These are phyloP conservation scores for Pygmarrhopalites habei DNA, from an alignment of 1,140 invertebrate species.

Conservation along the genomic window DNA sequence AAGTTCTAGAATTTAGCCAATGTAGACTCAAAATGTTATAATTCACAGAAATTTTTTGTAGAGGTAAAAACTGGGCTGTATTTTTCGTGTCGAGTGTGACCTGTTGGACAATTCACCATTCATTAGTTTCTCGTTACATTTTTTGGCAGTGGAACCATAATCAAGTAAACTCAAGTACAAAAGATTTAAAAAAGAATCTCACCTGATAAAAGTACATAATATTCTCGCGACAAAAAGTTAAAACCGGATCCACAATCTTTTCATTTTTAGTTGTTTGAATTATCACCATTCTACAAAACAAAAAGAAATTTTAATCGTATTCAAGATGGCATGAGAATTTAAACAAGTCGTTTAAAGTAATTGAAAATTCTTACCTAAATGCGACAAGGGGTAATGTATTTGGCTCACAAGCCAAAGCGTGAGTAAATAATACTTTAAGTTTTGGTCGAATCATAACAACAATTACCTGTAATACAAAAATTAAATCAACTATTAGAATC, in stretches of 20 bases:
- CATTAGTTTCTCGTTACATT: too few relatives aligned
- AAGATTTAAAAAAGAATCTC: conserved; percentile 25
- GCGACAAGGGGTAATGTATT: conserved; percentile 74
- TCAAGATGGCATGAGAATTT: too few relatives aligned
- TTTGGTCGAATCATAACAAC: conserved; percentile 75
- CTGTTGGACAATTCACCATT: too few relatives aligned
- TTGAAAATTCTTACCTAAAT: too few relatives aligned
- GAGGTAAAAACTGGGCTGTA: conserved; percentile 54
- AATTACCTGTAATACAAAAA: conserved; percentile 56
- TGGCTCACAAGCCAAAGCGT: conserved; percentile 50
- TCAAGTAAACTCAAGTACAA: too few relatives aligned
- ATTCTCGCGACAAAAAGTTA: conserved; percentile 75
- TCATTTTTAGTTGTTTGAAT: conserved; percentile 65
- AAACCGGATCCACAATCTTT: conserved; percentile 69
- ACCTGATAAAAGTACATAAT: conserved; percentile 77
- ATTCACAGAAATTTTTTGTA: conserved; percentile 60
- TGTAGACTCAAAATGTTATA: conserved; percentile 65
- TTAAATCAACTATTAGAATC: neutral
- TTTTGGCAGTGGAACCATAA: too few relatives aligned
- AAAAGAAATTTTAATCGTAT: too few relatives aligned
- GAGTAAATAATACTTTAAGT: conserved; percentile 60
- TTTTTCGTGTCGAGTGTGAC: conserved; percentile 42
- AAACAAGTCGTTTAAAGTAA: too few relatives aligned
- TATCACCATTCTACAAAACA: conserved; percentile 86
- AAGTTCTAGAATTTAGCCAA: conserved; percentile 80